A percentile compares a stretch with the other conserved stretches of the same genome.
These are phyloP conservation scores for Esox niger DNA, from an alignment of 2,113 vertebrate species.

Conservation along the genomic window DNA sequence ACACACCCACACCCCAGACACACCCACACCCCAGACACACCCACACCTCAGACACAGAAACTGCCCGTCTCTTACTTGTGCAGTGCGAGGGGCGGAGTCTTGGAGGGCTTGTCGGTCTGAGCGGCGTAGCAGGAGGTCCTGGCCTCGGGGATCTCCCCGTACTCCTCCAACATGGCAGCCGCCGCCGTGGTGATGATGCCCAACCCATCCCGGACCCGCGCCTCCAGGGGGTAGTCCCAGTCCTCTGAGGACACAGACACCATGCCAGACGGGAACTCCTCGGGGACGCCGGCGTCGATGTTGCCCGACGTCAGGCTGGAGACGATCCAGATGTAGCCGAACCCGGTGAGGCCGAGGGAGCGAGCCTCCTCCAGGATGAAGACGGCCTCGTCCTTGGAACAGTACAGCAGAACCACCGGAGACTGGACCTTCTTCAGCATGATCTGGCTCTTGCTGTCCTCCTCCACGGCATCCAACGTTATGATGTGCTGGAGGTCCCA, in stretches of 20 bases:
- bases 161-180: constrained; percentile 89
- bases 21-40: too few relatives aligned
- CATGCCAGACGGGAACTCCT: constrained; percentile 90
- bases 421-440: constrained; percentile 98
- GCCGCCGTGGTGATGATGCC: constrained; percentile 94
- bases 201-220: constrained; percentile 86
- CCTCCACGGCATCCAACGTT: constrained; percentile 85
- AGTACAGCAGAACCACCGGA: constrained; percentile 91
- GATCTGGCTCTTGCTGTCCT: constrained; percentile 87
- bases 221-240: constrained; percentile 95
- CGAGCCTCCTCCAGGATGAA: constrained; percentile 93
- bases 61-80: constrained; percentile 82
- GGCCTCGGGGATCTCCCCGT: constrained; percentile 90
- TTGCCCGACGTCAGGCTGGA: constrained; percentile 90
- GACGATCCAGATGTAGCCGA: constrained; percentile 97
- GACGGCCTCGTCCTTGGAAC: constrained; percentile 92
- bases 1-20: too few relatives aligned
- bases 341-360: constrained; percentile 91
- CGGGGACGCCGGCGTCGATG: constrained; percentile 85
- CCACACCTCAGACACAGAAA: neutral
- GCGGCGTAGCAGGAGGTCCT: constrained; percentile 90
- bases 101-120: constrained; percentile 75
- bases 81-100: constrained; percentile 82
- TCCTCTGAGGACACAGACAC: constrained; percentile 94
- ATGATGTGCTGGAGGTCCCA: constrained; percentile 97